Evolutionary conservation across 2,888 invertebrate genomes (phyloP).

Genomic region (Meiosimyza decipiens): DNA sequence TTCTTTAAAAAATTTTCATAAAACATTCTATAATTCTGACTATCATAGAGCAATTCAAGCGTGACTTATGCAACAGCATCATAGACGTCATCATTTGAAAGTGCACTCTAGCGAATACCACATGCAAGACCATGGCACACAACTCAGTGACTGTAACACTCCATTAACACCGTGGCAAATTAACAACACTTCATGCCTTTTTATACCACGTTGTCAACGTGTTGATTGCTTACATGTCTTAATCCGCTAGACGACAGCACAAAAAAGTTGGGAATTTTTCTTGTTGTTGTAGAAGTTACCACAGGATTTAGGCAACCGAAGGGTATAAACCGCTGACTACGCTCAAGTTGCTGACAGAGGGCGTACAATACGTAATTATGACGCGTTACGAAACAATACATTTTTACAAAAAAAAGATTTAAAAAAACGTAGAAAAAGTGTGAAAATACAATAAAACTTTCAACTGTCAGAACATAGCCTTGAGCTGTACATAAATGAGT

Average conservation of each 20-base stretch:
- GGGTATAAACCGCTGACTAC: neutral
- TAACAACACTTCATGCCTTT: constrained; percentile 27
- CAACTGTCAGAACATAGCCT: constrained; percentile 22
- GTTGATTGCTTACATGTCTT: constrained; percentile 42
- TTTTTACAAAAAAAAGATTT: neutral
- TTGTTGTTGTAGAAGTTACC: neutral
- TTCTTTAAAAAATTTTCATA: neutral
- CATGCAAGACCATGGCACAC: neutral
- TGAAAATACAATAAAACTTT: neutral
- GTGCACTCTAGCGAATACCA: neutral
- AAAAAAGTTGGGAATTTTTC: neutral
- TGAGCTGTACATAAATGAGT: constrained; percentile 21
- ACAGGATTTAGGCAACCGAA: constrained; percentile 6
- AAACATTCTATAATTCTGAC: neutral
- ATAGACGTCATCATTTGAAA: neutral
- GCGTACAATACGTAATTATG: constrained; percentile 23
- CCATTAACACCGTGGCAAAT: constrained; percentile 23
- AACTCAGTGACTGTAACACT: neutral
- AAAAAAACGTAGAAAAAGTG: neutral
- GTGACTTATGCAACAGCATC: neutral
- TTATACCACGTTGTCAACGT: constrained; percentile 39
- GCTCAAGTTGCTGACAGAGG: constrained; percentile 21
- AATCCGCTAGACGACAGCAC: constrained; percentile 31
- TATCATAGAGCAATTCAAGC: neutral
- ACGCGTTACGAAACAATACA: constrained; percentile 5